Evolutionary conservation across 1,140 invertebrate species (phyloP), one percentile per base, ranked within the genome.

Genomic region (Pseudomyrmex sp.): DNA sequence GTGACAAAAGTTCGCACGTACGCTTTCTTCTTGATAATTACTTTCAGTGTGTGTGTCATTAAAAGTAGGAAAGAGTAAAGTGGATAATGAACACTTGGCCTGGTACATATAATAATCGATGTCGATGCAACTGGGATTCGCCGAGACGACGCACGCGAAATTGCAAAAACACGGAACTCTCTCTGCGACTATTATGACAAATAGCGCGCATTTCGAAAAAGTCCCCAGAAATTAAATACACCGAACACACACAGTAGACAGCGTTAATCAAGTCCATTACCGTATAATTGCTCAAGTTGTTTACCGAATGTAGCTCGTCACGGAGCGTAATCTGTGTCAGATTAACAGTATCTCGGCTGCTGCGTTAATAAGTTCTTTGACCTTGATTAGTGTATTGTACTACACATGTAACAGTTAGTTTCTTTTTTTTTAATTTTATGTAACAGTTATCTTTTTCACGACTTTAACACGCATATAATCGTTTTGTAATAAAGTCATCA

Each of bases 261-360:
- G 70, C 59, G 74, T 63, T 83, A 68, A 87, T 85, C 54, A 82
- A 66, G 63, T 89, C 75, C 56, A 63, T 88, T 48, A 54, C 26
- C 20, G 54, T 18, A 52, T 82, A 85, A 85, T 85, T 79, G 82
- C 54, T 26, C 20, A n/a, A 70, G 58, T 68, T 52, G 12, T 79
- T 86, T 82, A 68, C 26, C 9, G 26, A 26, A 88, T 85, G 73
- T 89, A 73, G 85, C 59, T 20, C 85, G 87, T 89, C 70, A 89
- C 82, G 87, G 85, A 82, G n/a, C 52, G 77, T 83, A 88, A 89
- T 85, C 74, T 58, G 85, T 86, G 82, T 70, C 85, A 59, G 54
- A 77, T 85, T 89, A 88, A 89, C 77, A 88, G 82, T 87, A 87
- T 74, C 58, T 68, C 13, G 7, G 2, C 18, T 44, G 46, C 48